A percentile compares a stretch with the other conserved stretches of the same genome.
Conservation (phyloP, 2,797 vertebrate species). For the Sebastes melanostomus region DNA sequence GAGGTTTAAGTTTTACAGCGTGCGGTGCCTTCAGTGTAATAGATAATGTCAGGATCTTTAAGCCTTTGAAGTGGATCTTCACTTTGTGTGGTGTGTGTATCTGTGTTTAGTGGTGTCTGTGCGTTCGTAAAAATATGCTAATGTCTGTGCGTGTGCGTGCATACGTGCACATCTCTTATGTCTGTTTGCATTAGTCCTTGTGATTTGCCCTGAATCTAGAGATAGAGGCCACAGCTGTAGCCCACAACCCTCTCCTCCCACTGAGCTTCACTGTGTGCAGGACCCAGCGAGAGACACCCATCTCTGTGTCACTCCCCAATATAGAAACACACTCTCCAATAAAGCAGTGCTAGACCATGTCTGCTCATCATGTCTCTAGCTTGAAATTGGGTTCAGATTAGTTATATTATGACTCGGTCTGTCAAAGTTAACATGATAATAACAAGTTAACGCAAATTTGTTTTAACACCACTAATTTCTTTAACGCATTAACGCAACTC, state of each 20-base stretch:
- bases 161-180: conserved; percentile 27
- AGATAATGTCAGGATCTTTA: conserved; percentile 1
- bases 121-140: conserved; percentile 23
- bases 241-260: conserved; percentile 46
- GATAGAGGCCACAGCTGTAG: conserved; percentile 69
- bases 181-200: conserved; percentile 66
- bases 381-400: conserved; percentile 7
- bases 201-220: conserved; percentile 65
- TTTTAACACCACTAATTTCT: no score
- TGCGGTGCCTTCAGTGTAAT: neutral
- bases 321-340: conserved; percentile 36
- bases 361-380: neutral
- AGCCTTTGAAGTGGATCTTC: conserved; percentile 29
- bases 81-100: conserved; percentile 7
- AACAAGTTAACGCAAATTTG: fast-evolving
- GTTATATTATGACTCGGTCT: neutral
- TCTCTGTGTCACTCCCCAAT: conserved; percentile 29
- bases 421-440: neutral
- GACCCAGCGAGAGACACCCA: conserved; percentile 34
- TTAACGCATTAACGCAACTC: no score
- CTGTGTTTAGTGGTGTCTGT: conserved; percentile 25
- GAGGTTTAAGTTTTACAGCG: neutral
- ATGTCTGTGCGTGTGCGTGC: conserved; percentile 7
- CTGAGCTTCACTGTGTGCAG: conserved; percentile 26
- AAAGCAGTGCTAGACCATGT: conserved; percentile 7